Percentiles rank a stretch among this genome's conserved stretches.
These are phyloP conservation scores for Parambassis ranga DNA, from an alignment of 2,797 vertebrate genomes.

Conservation along the genomic window DNA sequence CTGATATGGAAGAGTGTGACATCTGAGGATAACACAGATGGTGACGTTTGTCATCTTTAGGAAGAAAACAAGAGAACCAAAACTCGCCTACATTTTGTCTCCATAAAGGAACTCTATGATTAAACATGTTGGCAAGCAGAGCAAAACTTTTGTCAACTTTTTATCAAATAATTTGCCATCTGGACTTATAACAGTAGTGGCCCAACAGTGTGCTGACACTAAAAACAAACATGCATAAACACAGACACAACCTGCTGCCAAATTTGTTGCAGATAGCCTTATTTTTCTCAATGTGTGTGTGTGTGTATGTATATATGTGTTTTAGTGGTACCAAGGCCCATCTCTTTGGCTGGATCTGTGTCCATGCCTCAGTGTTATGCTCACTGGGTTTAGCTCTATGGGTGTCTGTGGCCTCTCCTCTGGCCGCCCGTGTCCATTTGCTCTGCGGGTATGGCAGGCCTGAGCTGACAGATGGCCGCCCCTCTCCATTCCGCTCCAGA, in stretches of 20 bases:
- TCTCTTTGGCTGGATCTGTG: slow-evolving; percentile 71
- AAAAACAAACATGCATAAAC: slow-evolving; percentile 79
- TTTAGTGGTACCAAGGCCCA: slow-evolving; percentile 78
- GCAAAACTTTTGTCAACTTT: slow-evolving; percentile 77
- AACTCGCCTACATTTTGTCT: slow-evolving; percentile 28
- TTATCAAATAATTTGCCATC: slow-evolving; percentile 80
- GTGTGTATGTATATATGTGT: slow-evolving; percentile 61
- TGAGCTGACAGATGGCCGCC: slow-evolving; percentile 85
- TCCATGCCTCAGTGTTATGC: slow-evolving; percentile 76
- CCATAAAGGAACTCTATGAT: slow-evolving; percentile 54
- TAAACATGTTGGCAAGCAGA: slow-evolving; percentile 65
- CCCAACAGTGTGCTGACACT: slow-evolving; percentile 76
- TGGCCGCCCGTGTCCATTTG: slow-evolving; percentile 84
- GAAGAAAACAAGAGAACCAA: slow-evolving; percentile 19
- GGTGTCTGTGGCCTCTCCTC: slow-evolving; percentile 81
- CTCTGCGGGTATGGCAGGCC: slow-evolving; percentile 84
- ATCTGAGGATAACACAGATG: background rate
- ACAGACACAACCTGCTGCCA: slow-evolving; percentile 70
- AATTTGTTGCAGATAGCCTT: slow-evolving; percentile 71
- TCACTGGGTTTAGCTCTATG: slow-evolving; percentile 80
- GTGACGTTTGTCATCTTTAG: slow-evolving; percentile 3
- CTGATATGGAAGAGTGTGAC: slow-evolving; percentile 8
- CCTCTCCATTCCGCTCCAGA: slow-evolving; percentile 83
- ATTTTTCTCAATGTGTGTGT: slow-evolving; percentile 48
- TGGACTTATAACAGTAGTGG: slow-evolving; percentile 79